These are phyloP conservation scores for Ophion ventricosus DNA, from an alignment of 2,888 invertebrate species.

Conservation along the genomic window DNA sequence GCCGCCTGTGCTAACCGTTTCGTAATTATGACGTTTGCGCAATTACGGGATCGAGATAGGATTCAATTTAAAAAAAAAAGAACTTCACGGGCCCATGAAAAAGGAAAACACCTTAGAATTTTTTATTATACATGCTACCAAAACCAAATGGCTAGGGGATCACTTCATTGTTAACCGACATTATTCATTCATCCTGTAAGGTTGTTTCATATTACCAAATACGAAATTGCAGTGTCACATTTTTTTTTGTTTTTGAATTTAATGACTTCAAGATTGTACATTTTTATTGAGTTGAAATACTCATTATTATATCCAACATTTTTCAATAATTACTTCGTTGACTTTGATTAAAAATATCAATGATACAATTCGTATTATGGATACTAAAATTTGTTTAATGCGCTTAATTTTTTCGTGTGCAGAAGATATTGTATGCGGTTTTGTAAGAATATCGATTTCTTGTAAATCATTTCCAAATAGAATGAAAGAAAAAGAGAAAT, in stretches of 20 bases:
- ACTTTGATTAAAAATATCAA: no score
- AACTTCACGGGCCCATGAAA: conserved; percentile 8
- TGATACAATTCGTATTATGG: no score
- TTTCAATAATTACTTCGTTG: no score
- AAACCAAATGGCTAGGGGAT: not conserved
- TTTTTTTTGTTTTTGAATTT: not conserved
- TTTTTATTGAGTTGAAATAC: no score
- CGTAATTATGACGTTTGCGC: conserved; percentile 59
- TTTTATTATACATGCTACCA: conserved; percentile 24
- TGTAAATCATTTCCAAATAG: not conserved
- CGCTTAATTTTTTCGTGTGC: not conserved
- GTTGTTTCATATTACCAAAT: not conserved
- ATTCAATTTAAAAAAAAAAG: conserved; percentile 19
- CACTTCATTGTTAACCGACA: not conserved
- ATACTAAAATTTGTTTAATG: no score
- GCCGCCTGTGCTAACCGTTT: conserved; percentile 82
- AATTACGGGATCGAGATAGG: conserved; percentile 57
- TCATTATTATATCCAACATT: no score
- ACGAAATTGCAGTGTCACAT: no score
- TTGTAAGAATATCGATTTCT: not conserved
- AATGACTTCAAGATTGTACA: no score
- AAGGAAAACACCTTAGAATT: conserved; percentile 40
- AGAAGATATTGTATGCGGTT: not conserved
- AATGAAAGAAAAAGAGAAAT: not conserved
- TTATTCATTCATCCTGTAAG: not conserved